Evolutionary conservation across 2,888 invertebrate genomes (phyloP).

Genomic region (Chydorus sphaericus): DNA sequence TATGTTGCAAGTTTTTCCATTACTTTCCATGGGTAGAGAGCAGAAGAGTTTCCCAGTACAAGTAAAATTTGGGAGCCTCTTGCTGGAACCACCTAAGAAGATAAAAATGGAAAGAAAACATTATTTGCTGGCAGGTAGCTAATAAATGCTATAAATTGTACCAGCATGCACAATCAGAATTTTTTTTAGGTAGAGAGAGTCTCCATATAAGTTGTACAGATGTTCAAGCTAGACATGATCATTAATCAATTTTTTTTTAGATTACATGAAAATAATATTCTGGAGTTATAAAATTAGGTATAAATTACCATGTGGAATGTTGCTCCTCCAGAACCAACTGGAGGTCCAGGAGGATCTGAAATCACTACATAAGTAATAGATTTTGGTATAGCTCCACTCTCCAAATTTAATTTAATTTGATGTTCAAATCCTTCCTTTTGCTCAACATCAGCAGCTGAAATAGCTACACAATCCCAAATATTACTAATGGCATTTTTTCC

Average conservation of each 20-base stretch:
- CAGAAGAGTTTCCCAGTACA: conserved; percentile 32
- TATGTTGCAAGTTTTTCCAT: conserved; percentile 22
- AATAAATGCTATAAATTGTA: not conserved
- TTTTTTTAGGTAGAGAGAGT: conserved; percentile 22
- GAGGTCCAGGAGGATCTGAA: conserved; percentile 29
- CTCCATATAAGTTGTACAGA: conserved; percentile 25
- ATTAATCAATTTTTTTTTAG: no score
- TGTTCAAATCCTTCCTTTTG: conserved; percentile 28
- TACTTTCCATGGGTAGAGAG: conserved; percentile 26
- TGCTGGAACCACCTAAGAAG: conserved; percentile 29
- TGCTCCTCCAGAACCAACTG: conserved; percentile 26
- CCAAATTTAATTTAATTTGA: conserved; percentile 26
- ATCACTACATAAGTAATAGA: conserved; percentile 27
- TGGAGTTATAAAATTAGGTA: no score
- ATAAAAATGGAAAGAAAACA: not conserved
- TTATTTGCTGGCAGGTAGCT: not conserved
- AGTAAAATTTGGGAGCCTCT: conserved; percentile 31
- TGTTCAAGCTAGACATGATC: no score
- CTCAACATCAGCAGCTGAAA: conserved; percentile 29
- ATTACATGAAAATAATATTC: no score
- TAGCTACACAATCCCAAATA: conserved; percentile 30
- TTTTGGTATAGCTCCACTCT: conserved; percentile 25
- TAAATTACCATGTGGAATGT: conserved; percentile 28
- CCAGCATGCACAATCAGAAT: conserved; percentile 33
- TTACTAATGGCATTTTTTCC: not conserved